phyloP scores from a whole-genome alignment of 2,113 vertebrate species.

The Alectura lathami region DNA sequence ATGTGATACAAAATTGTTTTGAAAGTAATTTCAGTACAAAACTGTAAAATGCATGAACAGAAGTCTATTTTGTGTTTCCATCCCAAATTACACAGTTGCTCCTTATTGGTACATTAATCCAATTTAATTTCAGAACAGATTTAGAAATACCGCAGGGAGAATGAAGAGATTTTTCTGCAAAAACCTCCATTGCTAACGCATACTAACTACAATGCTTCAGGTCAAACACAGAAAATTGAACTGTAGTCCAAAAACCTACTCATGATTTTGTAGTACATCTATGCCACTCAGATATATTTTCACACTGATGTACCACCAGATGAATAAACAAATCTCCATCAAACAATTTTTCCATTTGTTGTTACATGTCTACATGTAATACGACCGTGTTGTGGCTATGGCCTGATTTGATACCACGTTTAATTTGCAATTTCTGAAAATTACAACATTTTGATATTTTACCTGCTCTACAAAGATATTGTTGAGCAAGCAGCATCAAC shows the following conservation, averaged over 20 bases:
- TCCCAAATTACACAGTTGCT: neutral
- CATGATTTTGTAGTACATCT: rapidly evolving
- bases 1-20: neutral
- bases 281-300: neutral
- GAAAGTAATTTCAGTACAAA: neutral
- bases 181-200: neutral
- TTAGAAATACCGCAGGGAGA: constrained; percentile 21
- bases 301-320: neutral
- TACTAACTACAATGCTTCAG: neutral
- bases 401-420: neutral
- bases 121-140: constrained; percentile 18
- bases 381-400: neutral
- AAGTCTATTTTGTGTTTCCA: constrained; percentile 26
- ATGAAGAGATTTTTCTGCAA: neutral
- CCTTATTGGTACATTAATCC: constrained; percentile 17
- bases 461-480: neutral
- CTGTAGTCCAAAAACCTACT: neutral
- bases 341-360: neutral
- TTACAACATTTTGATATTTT: neutral
- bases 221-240: constrained; percentile 1
- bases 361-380: neutral
- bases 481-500: neutral
- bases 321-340: neutral
- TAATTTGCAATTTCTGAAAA: neutral
- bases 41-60: neutral